Conservation (phyloP, 2,888 invertebrate genomes). For the Patella ulyssiponensis region DNA sequence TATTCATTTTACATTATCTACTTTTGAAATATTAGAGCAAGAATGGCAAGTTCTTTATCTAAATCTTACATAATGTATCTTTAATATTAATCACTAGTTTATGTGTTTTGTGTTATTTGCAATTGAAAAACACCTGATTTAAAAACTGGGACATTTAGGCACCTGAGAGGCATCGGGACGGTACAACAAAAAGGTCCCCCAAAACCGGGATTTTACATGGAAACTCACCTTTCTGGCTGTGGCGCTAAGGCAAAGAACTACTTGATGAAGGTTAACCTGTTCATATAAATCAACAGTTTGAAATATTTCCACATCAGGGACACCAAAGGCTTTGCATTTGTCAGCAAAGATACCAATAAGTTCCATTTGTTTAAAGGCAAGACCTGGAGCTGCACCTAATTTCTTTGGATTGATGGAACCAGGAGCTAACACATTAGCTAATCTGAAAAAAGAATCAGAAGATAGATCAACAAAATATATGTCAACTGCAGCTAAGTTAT, state of each 20-base stretch:
- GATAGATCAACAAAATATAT: background rate
- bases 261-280: constrained; percentile 94
- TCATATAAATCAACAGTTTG: constrained; percentile 98
- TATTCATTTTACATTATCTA: too few species aligned
- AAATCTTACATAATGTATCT: too few species aligned
- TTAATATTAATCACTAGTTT: too few species aligned
- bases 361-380: constrained; percentile 91
- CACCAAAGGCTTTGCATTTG: constrained; percentile 87
- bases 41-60: too few species aligned
- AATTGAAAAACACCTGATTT: too few species aligned
- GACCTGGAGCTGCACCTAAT: constrained; percentile 38
- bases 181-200: too few species aligned
- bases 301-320: constrained; percentile 94
- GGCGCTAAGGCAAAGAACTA: constrained; percentile 94
- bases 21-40: too few species aligned
- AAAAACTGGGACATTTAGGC: too few species aligned
- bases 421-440: constrained; percentile 88
- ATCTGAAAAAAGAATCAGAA: constrained; percentile 74
- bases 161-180: too few species aligned
- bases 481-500: too few species aligned
- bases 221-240: constrained; percentile 77
- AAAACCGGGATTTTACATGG: too few species aligned
- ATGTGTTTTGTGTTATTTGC: too few species aligned
- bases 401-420: constrained; percentile 71
- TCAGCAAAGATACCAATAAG: constrained; percentile 90